Evolutionary conservation across 2,797 vertebrate species (phyloP), one percentile per base, ranked within the genome.

Genomic region (Gila robusta): DNA sequence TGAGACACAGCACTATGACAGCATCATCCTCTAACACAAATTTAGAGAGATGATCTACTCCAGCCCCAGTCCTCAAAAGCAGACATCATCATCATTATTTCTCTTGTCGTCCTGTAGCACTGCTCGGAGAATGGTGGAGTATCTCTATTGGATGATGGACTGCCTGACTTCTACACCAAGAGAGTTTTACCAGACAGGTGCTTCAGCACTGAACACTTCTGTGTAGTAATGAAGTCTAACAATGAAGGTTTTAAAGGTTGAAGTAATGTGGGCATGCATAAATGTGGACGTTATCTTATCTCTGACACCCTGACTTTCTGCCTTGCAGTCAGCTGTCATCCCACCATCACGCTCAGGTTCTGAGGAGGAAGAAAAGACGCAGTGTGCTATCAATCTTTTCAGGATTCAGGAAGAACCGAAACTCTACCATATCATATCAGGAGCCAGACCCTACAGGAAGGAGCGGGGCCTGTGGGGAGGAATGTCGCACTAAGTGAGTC

Each of bases 161-260:
- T 98, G 9, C 97, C 97, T 66, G 97, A 98, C 88, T 98, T 98
- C 93, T 98, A 97, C 94, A 97, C 94, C 94, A 97, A 97, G 89
- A 95, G 96, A 88, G 97, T 98, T 87, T 94, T 98, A 84, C 95
- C 95, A 35, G 96, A 98, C 93, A 97, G 96, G 96, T 96, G 84
- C 11, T 69, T 3, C 54, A 28, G 54, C 56, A 72, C 21, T 32
- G 39, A 69, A 5, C 69, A 37, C 86, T 23, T 5, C 0, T 59
- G 49, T 71, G 26, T 52, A 23, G 35, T 69, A 56, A 84, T 77
- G 23, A 39, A 70, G 7, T 78, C 19, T 59, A 56, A 78, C 35
- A 78, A 84, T 69, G 72, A 56, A 23, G 17, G 19, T 76, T 59
- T 77, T 54, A 10, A 71, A 86, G 35, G 28, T 81, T 37, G 69